Percentiles rank a stretch among this genome's conserved stretches.
phyloP scores from a whole-genome alignment of 2,113 vertebrate species.

The Paradoxurus hermaphroditus region DNA sequence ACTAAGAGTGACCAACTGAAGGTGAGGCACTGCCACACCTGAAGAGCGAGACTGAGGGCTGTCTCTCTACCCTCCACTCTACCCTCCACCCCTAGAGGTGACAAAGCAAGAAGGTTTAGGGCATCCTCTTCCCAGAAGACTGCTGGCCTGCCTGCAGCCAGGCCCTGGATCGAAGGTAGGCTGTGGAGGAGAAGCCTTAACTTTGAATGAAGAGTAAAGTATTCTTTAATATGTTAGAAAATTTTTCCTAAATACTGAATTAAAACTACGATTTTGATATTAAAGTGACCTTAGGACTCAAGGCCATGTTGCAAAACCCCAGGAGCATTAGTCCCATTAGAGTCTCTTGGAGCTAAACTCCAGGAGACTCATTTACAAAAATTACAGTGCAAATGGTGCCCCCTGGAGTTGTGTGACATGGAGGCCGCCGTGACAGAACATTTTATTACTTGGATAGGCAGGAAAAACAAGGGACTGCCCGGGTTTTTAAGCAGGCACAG shows the following conservation, averaged over 20 bases:
- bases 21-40: background rate
- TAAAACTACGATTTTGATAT: background rate
- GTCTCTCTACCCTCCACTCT: background rate
- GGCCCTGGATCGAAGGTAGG: accelerated
- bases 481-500: background rate
- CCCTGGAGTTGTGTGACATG: background rate
- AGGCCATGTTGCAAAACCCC: background rate
- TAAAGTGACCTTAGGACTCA: background rate
- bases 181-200: background rate
- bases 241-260: background rate
- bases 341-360: background rate
- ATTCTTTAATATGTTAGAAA: background rate
- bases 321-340: background rate
- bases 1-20: background rate
- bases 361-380: background rate
- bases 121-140: background rate
- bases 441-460: background rate
- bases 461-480: background rate
- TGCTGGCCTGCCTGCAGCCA: background rate
- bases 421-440: background rate
- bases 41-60: background rate
- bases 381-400: background rate
- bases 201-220: background rate
- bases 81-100: no score
- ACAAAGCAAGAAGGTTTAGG: background rate